Evolutionary conservation across 2,888 invertebrate species (phyloP), one percentile per base, ranked within the genome.

Genomic region (Seira musarum): DNA sequence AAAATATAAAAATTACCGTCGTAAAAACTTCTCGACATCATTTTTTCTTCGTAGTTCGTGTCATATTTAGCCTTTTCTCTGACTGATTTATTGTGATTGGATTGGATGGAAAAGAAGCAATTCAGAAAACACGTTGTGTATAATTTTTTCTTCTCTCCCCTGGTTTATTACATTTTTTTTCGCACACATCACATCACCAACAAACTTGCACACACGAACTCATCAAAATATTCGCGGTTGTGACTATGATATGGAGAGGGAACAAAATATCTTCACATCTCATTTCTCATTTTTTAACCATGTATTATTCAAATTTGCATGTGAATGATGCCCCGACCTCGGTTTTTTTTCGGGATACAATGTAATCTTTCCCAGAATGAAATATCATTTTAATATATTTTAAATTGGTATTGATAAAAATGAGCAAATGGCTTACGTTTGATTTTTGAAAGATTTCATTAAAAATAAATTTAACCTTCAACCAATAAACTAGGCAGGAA

Each of bases 41-140:
- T 70, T 70, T 61, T 61, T 46, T 30, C 30, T 30, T 30, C 30
- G 8, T 40, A 8, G 35, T 30, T 74, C 66, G 53, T 66, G 73
- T 74, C 73, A 74, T 74, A 74, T 66, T 72, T 74, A 74, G 66
- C 65, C 25, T 35, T 22, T 21, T 61, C 61, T 19, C 21, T 61
- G 80, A 81, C 72, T 81, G 80, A 76, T 81, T 74, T 76, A 81
- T 81, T 71, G 63, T 81, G 80, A 81, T 81, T 81, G 80, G 75
- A 76, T 75, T 60, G 46, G 65, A 67, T 67, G 30, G 67, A 67
- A 40, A 30, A 35, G 21, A 60, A 19, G 10, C 21, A 10, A 19
- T 60, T 19, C 19, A 15, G 19, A 60, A 22, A 19, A 19, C 60
- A 60, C 60, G 60, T 60, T 19, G 60, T 66, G 19, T 66, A 17